Evolutionary conservation across 2,113 vertebrate genomes (phyloP).

Genomic region (Colinus virginianus): DNA sequence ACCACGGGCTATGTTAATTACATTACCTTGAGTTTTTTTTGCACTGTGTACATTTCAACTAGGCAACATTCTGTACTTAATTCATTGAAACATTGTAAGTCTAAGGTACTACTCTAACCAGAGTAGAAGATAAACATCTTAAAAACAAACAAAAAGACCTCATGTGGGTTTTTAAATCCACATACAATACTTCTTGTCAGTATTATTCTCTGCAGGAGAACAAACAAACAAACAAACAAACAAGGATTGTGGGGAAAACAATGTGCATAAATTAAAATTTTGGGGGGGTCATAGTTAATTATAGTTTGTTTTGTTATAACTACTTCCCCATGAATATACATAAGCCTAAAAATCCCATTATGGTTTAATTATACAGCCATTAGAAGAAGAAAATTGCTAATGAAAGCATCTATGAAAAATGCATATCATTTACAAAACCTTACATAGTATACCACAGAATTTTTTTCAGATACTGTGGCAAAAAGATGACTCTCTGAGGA

Average conservation of each 20-base stretch:
- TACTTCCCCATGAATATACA: conserved; percentile 66
- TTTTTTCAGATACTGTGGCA: conserved; percentile 25
- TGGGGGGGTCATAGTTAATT: conserved; percentile 25
- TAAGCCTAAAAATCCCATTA: conserved; percentile 69
- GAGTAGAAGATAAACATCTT: not conserved
- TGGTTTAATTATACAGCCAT: conserved; percentile 73
- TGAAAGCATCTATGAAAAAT: conserved; percentile 68
- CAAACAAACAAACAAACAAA: not conserved
- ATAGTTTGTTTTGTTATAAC: conserved; percentile 57
- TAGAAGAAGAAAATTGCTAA: conserved; percentile 70
- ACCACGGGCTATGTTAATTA: not conserved
- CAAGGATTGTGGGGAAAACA: not conserved
- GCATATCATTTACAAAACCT: conserved; percentile 55
- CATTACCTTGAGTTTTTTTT: not conserved
- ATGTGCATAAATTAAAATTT: conserved; percentile 42
- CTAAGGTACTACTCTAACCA: not conserved
- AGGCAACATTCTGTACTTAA: not conserved
- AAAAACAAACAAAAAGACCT: not conserved
- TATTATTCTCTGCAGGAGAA: not conserved
- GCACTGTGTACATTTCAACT: not conserved
- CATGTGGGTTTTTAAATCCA: not conserved
- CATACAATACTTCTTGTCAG: not conserved
- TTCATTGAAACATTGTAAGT: not conserved
- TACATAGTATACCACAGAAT: conserved; percentile 7
- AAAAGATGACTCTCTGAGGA: conserved; percentile 44